These are phyloP conservation scores for Chrysolina haemoptera DNA, from an alignment of 2,888 invertebrate genomes.

Conservation along the genomic window DNA sequence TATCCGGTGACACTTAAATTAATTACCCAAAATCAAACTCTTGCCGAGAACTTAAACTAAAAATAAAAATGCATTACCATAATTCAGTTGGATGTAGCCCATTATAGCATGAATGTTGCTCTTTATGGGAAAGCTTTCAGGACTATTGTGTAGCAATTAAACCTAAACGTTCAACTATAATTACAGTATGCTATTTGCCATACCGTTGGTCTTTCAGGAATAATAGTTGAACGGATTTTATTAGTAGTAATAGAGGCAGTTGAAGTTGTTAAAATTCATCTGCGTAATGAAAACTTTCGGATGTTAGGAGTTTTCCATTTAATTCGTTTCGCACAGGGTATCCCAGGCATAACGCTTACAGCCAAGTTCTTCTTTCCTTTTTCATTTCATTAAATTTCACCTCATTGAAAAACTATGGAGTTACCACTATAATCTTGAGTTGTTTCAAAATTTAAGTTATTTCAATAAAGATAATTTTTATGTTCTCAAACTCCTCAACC, in stretches of 20 bases:
- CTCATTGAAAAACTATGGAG: too few relatives aligned
- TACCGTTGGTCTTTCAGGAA: background rate
- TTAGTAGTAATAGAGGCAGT: background rate
- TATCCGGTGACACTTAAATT: too few relatives aligned
- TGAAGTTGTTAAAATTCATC: background rate
- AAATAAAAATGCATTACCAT: background rate
- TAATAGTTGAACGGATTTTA: background rate
- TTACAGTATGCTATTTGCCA: background rate
- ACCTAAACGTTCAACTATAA: background rate
- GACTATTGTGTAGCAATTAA: slow-evolving; percentile 2
- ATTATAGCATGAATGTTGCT: background rate
- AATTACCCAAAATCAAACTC: too few relatives aligned
- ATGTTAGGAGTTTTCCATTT: background rate
- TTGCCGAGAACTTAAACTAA: too few relatives aligned
- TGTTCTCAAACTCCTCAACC: too few relatives aligned
- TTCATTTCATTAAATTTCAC: too few relatives aligned
- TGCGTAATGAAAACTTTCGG: background rate
- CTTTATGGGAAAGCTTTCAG: background rate
- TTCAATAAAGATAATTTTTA: too few relatives aligned
- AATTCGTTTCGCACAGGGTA: background rate
- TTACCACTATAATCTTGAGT: too few relatives aligned
- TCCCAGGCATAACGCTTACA: too few relatives aligned
- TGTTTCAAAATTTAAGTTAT: too few relatives aligned
- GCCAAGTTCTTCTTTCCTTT: too few relatives aligned
- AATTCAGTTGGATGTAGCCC: background rate